phyloP scores from a whole-genome alignment of 2,797 vertebrate genomes.

The Brachyalestes nurse region DNA sequence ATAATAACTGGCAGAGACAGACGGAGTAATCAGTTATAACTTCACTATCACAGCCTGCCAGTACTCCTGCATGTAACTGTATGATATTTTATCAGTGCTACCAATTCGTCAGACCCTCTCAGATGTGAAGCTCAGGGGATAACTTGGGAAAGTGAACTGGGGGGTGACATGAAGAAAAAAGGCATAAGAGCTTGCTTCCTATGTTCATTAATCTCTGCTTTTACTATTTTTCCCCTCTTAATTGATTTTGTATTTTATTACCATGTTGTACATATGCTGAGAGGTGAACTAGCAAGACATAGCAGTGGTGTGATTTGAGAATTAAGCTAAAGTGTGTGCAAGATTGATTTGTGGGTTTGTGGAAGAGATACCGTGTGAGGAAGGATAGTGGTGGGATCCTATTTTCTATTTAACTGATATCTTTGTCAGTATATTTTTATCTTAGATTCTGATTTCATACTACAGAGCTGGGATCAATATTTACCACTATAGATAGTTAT shows the following conservation, averaged over 20 bases:
- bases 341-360: neutral
- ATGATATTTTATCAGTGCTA: constrained; percentile 15
- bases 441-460: too few species aligned
- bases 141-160: neutral
- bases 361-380: neutral
- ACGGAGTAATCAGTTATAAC: constrained; percentile 8
- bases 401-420: neutral
- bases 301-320: neutral
- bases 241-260: neutral
- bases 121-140: constrained; percentile 20
- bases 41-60: neutral
- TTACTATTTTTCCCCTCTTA: neutral
- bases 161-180: neutral
- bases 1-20: constrained; percentile 14
- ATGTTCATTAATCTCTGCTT: neutral
- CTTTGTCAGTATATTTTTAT: too few species aligned
- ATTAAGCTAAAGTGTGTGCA: neutral
- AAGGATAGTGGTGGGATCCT: too few species aligned
- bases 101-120: constrained; percentile 13
- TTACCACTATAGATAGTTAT: too few species aligned
- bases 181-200: constrained; percentile 11
- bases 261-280: neutral
- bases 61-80: constrained; percentile 5
- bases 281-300: neutral
- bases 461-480: too few species aligned